Conservation (phyloP, 1,140 invertebrate genomes). For the Panagrolaimus sp. region DNA sequence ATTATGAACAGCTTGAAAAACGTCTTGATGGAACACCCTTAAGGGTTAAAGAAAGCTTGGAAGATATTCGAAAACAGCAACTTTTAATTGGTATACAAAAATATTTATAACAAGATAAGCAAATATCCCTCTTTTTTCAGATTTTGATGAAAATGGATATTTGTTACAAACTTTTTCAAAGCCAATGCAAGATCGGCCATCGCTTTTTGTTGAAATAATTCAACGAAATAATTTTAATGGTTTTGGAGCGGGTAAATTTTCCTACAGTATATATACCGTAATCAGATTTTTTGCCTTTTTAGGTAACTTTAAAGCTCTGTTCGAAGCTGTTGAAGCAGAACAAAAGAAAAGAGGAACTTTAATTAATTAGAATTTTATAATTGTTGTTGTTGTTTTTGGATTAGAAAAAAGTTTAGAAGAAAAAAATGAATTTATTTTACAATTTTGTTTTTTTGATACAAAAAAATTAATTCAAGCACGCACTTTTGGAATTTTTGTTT, state of each 20-base stretch:
- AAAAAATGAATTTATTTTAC: no score
- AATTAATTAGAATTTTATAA: no score
- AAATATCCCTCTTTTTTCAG: no score
- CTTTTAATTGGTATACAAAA: no score
- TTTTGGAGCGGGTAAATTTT: constrained; percentile 90
- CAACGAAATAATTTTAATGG: constrained; percentile 80
- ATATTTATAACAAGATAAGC: no score
- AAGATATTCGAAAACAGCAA: constrained; percentile 55
- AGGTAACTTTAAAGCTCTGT: constrained; percentile 89
- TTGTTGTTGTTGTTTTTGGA: no score
- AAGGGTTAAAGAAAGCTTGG: constrained; percentile 77
- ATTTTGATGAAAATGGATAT: constrained; percentile 96
- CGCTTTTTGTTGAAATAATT: constrained; percentile 92
- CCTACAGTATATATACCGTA: no score
- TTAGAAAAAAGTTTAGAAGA: no score
- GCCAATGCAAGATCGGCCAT: constrained; percentile 92
- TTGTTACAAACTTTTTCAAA: constrained; percentile 96
- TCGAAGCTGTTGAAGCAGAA: constrained; percentile 92
- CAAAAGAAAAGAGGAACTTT: constrained; percentile 64
- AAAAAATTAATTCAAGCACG: neutral
- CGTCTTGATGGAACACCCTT: constrained; percentile 73
- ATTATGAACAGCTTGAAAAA: constrained; percentile 79
- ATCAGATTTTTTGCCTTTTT: no score
- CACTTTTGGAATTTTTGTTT: constrained; percentile 14
- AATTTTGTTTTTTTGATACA: no score